Evolutionary conservation across 2,797 vertebrate genomes (phyloP).

Genomic region (Crax fasciolata): DNA sequence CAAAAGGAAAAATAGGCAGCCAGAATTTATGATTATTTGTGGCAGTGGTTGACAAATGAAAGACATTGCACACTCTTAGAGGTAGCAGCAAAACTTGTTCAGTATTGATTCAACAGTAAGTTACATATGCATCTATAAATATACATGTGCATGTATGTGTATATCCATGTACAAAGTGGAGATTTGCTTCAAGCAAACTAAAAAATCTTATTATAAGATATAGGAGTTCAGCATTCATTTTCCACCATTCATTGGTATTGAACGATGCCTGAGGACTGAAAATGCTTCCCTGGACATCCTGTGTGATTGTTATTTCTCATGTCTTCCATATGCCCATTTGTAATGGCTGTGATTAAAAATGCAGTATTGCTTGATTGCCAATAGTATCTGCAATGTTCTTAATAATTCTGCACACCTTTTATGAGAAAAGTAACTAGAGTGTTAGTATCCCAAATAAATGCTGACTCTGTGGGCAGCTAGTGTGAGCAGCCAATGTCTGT

Average conservation of each 20-base stretch:
- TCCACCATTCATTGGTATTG: neutral
- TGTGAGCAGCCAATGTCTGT: neutral
- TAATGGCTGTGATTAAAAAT: conserved; percentile 50
- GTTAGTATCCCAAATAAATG: conserved; percentile 1
- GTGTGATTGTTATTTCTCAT: conserved; percentile 36
- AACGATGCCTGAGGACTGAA: conserved; percentile 14
- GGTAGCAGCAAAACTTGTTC: conserved; percentile 11
- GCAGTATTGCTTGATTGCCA: neutral
- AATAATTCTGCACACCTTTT: neutral
- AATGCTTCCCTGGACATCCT: conserved; percentile 55
- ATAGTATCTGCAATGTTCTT: neutral
- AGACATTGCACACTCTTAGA: neutral
- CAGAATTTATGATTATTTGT: conserved; percentile 17
- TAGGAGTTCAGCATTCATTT: conserved; percentile 42
- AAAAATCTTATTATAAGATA: conserved; percentile 15
- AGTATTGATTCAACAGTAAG: conserved; percentile 1
- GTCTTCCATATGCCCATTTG: conserved; percentile 56
- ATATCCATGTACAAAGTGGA: neutral
- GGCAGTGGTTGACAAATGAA: neutral
- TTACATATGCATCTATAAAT: conserved; percentile 12
- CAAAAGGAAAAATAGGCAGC: neutral
- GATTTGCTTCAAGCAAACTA: conserved; percentile 33
- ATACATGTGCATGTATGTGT: neutral
- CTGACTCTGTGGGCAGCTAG: neutral
- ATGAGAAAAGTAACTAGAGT: neutral